Conservation (phyloP, 2,797 vertebrate species). For the Enteromius anoplus region DNA sequence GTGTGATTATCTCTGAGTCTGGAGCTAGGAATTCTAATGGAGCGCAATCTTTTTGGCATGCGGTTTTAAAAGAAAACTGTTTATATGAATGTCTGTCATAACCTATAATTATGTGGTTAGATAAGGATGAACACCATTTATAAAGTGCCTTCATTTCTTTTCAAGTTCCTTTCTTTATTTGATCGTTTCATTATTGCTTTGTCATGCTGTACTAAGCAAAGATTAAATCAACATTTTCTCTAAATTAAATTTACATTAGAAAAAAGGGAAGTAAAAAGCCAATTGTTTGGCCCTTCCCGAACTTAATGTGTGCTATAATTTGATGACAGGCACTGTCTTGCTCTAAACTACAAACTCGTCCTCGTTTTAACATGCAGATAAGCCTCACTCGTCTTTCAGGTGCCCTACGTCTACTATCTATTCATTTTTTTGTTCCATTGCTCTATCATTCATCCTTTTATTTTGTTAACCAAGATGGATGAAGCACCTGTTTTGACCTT, state of each 20-base stretch:
- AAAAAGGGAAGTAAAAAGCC: conserved; percentile 15
- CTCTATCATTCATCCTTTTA: background rate
- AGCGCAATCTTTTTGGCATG: conserved; percentile 28
- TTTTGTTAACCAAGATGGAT: conserved; percentile 13
- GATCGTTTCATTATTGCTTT: conserved; percentile 37
- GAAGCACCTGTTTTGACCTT: conserved; percentile 18
- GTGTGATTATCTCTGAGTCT: conserved; percentile 45
- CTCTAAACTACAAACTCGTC: conserved; percentile 23
- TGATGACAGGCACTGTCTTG: conserved; percentile 24
- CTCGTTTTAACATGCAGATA: conserved; percentile 15
- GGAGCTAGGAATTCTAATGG: conserved; percentile 39
- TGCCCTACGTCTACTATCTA: background rate
- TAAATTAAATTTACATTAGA: conserved; percentile 43
- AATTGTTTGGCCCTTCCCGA: conserved; percentile 27
- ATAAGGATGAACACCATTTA: conserved; percentile 23
- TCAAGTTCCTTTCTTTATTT: conserved; percentile 43
- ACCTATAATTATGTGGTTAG: conserved; percentile 40
- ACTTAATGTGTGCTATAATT: conserved; percentile 34
- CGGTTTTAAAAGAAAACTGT: conserved; percentile 40
- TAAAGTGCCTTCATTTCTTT: conserved; percentile 26
- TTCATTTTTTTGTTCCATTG: background rate
- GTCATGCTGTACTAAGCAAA: conserved; percentile 46
- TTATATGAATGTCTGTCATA: conserved; percentile 48
- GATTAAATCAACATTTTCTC: conserved; percentile 48
- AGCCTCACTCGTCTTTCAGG: background rate